These are phyloP conservation scores for Myxocyprinus asiaticus DNA, from an alignment of 2,113 vertebrate species.

Conservation along the genomic window DNA sequence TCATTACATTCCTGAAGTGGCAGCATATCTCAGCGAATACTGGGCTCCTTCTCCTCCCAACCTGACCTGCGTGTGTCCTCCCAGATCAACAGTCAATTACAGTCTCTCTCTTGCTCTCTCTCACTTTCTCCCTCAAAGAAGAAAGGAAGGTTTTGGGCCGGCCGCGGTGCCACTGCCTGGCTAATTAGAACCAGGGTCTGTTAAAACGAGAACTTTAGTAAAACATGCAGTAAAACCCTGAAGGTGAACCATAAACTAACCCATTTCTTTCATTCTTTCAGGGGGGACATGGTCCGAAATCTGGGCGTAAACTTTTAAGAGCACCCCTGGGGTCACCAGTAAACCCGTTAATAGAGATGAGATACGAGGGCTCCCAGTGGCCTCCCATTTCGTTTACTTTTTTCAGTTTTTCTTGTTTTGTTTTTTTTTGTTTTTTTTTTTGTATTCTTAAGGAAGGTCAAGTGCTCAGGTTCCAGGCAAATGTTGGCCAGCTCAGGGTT, in stretches of 20 bases:
- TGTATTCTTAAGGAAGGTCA: conserved; percentile 76
- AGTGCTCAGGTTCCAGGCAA: conserved; percentile 66
- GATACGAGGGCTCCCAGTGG: conserved; percentile 76
- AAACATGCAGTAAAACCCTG: conserved; percentile 85
- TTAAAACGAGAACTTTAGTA: conserved; percentile 83
- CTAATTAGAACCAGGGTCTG: conserved; percentile 85
- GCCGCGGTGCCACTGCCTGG: conserved; percentile 66
- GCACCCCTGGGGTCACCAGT: conserved; percentile 81
- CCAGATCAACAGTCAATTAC: conserved; percentile 72
- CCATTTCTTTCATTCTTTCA: conserved; percentile 82
- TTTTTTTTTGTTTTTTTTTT: conserved; percentile 60
- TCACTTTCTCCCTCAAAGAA: conserved; percentile 61
- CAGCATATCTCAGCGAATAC: conserved; percentile 51
- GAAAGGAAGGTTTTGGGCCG: conserved; percentile 69
- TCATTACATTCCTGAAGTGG: conserved; percentile 57
- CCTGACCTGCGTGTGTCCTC: conserved; percentile 72
- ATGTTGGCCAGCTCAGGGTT: conserved; percentile 33
- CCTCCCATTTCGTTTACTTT: conserved; percentile 78
- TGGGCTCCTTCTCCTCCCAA: conserved; percentile 56
- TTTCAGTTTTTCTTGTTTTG: conserved; percentile 33
- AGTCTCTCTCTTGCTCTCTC: conserved; percentile 47
- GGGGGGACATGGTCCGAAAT: conserved; percentile 78
- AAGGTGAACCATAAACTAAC: conserved; percentile 82
- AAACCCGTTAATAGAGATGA: conserved; percentile 86
- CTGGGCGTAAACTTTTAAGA: conserved; percentile 81